Evolutionary conservation across 2,888 invertebrate species (phyloP).

Genomic region (Aspidiotus rigidus): DNA sequence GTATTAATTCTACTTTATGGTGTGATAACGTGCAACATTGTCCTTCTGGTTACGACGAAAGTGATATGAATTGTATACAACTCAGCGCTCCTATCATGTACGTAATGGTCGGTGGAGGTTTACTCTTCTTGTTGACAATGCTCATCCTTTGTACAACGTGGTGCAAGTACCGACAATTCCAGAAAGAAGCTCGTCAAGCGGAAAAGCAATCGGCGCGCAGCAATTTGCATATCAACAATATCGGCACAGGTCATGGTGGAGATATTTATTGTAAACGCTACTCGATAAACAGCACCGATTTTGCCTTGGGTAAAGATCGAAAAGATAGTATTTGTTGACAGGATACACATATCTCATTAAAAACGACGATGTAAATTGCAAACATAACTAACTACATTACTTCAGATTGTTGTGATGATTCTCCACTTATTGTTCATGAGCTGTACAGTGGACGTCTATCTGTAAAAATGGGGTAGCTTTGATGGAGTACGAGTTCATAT

Average conservation of each 20-base stretch:
- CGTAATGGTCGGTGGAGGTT: slow-evolving; percentile 56
- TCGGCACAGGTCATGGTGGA: slow-evolving; percentile 5
- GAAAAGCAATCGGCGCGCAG: slow-evolving; percentile 23
- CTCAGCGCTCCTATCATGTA: slow-evolving; percentile 59
- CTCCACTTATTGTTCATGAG: too few relatives aligned
- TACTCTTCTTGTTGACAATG: slow-evolving; percentile 53
- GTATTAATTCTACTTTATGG: slow-evolving; percentile 68
- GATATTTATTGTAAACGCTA: slow-evolving; percentile 32
- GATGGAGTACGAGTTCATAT: too few relatives aligned
- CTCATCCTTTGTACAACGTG: slow-evolving; percentile 54
- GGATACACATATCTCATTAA: slow-evolving; percentile 35
- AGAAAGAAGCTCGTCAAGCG: slow-evolving; percentile 37
- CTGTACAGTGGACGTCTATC: too few relatives aligned
- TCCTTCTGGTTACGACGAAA: slow-evolving; percentile 72
- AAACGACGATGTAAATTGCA: slow-evolving; percentile 24
- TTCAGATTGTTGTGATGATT: too few relatives aligned
- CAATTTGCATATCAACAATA: slow-evolving; percentile 19
- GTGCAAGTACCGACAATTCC: slow-evolving; percentile 33
- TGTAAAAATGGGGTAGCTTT: too few relatives aligned
- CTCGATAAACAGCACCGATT: slow-evolving; percentile 35
- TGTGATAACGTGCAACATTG: slow-evolving; percentile 71
- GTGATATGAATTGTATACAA: slow-evolving; percentile 63
- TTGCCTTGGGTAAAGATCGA: slow-evolving; percentile 47
- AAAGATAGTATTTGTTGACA: slow-evolving; percentile 69
- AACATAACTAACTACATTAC: too few relatives aligned